Percentiles rank a stretch among this genome's conserved stretches.
Evolutionary conservation across 2,888 invertebrate genomes (phyloP).

Genomic region (Drosophila pegasa): DNA sequence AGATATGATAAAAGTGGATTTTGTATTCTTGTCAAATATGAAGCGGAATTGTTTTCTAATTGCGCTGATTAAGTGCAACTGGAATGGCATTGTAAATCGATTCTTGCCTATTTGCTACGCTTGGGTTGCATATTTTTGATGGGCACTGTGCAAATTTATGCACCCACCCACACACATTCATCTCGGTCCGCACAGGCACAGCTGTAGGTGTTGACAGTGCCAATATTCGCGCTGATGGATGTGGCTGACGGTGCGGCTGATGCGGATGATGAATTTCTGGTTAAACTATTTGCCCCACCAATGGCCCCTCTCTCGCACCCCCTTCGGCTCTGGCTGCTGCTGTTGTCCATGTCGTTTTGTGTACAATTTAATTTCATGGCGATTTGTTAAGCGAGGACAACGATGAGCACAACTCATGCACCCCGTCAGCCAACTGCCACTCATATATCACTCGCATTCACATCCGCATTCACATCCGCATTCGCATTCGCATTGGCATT

Average conservation of each 20-base stretch:
- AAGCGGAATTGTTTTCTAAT: slow-evolving; percentile 15
- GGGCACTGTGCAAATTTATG: slow-evolving; percentile 31
- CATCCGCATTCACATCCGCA: slow-evolving; percentile 33
- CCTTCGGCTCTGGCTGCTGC: background rate
- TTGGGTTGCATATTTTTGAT: slow-evolving; percentile 22
- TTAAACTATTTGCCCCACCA: slow-evolving; percentile 74
- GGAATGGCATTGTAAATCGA: slow-evolving; percentile 1
- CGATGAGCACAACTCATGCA: slow-evolving; percentile 36
- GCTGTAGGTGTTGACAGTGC: slow-evolving; percentile 68
- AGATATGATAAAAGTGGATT: slow-evolving; percentile 12
- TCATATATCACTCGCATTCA: slow-evolving; percentile 70
- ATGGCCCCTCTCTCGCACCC: slow-evolving; percentile 3
- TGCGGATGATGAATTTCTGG: slow-evolving; percentile 74
- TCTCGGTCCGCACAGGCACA: background rate
- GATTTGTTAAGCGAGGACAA: slow-evolving; percentile 62
- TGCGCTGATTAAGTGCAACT: slow-evolving; percentile 12
- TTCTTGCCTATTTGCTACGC: background rate
- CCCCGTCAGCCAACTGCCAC: slow-evolving; percentile 45
- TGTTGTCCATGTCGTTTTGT: slow-evolving; percentile 47
- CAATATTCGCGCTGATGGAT: slow-evolving; percentile 62
- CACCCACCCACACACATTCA: background rate
- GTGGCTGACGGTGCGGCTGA: slow-evolving; percentile 36
- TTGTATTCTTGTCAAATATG: background rate
- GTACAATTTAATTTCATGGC: slow-evolving; percentile 78
- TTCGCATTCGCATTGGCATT: slow-evolving; percentile 29